phyloP scores from a whole-genome alignment of 2,888 invertebrate species.

The Athetis lepigone region DNA sequence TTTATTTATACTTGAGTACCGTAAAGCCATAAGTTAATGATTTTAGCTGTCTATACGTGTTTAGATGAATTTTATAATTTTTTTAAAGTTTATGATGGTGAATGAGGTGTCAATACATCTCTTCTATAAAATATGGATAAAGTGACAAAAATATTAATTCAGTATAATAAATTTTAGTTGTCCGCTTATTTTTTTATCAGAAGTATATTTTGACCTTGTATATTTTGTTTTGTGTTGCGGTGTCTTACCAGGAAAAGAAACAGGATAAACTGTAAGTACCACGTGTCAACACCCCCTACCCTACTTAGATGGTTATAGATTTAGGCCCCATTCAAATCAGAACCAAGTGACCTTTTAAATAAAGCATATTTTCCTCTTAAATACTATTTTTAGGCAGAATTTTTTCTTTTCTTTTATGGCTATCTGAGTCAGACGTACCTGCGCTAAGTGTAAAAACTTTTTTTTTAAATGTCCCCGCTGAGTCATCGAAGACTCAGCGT shows the following conservation, averaged over 20 bases:
- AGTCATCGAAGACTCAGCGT: conserved; percentile 43
- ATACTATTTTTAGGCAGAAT: conserved; percentile 11
- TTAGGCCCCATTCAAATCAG: neutral
- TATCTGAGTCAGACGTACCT: conserved; percentile 56
- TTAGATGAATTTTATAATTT: too few relatives aligned
- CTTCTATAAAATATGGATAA: too few relatives aligned
- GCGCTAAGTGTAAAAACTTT: conserved; percentile 52
- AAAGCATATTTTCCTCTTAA: conserved; percentile 44
- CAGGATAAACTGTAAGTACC: conserved; percentile 19
- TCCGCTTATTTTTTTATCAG: too few relatives aligned
- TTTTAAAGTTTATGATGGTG: too few relatives aligned
- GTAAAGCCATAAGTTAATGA: too few relatives aligned
- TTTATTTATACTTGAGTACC: too few relatives aligned
- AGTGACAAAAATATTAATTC: too few relatives aligned
- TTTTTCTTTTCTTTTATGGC: conserved; percentile 51
- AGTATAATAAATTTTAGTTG: too few relatives aligned
- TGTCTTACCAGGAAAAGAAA: neutral
- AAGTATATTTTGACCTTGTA: neutral
- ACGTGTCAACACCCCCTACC: conserved; percentile 19
- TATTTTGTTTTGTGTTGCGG: too few relatives aligned
- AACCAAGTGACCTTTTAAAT: conserved; percentile 34
- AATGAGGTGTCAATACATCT: too few relatives aligned
- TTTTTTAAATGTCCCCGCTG: conserved; percentile 50
- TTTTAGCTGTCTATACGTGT: too few relatives aligned
- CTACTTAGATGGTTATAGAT: neutral